phyloP scores from a whole-genome alignment of 1,140 invertebrate genomes.

The Diorhabda sublineata region DNA sequence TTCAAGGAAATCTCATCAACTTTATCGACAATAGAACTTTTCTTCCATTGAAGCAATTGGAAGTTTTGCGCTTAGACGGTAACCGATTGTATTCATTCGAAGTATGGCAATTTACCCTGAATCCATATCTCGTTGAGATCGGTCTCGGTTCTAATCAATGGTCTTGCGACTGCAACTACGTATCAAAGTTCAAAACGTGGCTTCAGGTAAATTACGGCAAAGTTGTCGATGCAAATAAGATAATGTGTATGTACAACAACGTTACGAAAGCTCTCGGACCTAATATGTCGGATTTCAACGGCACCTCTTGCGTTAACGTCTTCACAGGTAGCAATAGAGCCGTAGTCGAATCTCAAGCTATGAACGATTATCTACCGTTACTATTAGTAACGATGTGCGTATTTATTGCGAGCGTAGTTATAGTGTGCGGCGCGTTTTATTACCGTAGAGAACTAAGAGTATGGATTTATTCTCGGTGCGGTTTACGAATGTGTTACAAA shows the following conservation, averaged over 20 bases:
- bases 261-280: slow-evolving; percentile 58
- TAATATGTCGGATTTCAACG: slow-evolving; percentile 62
- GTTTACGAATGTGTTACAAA: slow-evolving; percentile 77
- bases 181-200: slow-evolving; percentile 74
- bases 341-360: slow-evolving; percentile 68
- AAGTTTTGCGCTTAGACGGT: slow-evolving; percentile 79
- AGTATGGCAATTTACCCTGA: slow-evolving; percentile 69
- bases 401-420: slow-evolving; percentile 65
- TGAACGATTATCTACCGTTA: slow-evolving; percentile 75
- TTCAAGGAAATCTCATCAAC: slow-evolving; percentile 81
- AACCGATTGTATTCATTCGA: slow-evolving; percentile 77
- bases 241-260: slow-evolving; percentile 65
- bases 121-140: slow-evolving; percentile 75
- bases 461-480: slow-evolving; percentile 84
- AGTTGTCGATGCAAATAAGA: slow-evolving; percentile 64
- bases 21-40: slow-evolving; percentile 84
- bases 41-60: slow-evolving; percentile 70
- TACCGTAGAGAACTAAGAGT: slow-evolving; percentile 78
- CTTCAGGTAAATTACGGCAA: slow-evolving; percentile 67
- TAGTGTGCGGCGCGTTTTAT: slow-evolving; percentile 71
- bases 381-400: slow-evolving; percentile 69
- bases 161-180: slow-evolving; percentile 83
- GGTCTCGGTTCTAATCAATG: slow-evolving; percentile 80
- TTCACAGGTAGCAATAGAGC: slow-evolving; percentile 60
- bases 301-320: slow-evolving; percentile 62